These are phyloP conservation scores for Saturnia pavonia DNA, from an alignment of 2,888 invertebrate genomes.

Conservation along the genomic window DNA sequence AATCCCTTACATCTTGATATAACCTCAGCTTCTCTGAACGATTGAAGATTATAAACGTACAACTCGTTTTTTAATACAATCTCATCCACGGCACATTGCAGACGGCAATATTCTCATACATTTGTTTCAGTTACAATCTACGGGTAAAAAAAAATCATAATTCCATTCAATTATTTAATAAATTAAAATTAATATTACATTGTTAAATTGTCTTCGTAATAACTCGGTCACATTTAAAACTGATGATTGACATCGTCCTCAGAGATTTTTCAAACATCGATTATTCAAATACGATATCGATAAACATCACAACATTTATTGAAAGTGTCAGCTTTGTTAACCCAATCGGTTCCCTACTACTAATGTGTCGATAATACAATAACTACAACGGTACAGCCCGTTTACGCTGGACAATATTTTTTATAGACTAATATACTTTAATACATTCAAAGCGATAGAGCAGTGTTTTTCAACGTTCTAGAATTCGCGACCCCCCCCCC, in stretches of 20 bases:
- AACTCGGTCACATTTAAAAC: not conserved
- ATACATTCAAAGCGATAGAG: too few species aligned
- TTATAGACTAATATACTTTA: too few species aligned
- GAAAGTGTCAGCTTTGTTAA: not conserved
- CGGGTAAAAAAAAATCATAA: not conserved
- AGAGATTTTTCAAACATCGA: constrained; percentile 23
- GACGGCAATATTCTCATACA: not conserved
- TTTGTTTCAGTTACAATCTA: not conserved
- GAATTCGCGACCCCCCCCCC: too few species aligned
- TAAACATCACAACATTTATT: not conserved
- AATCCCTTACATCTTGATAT: not conserved
- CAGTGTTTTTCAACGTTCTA: too few species aligned
- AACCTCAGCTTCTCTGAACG: not conserved
- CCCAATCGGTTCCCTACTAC: constrained; percentile 37
- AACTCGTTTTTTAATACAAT: not conserved
- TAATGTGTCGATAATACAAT: not conserved
- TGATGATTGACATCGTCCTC: not conserved
- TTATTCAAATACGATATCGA: constrained; percentile 21
- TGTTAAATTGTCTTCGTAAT: not conserved
- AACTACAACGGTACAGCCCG: too few species aligned
- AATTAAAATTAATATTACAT: not conserved
- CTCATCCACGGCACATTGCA: not conserved
- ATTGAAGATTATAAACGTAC: too few species aligned
- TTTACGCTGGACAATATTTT: too few species aligned
- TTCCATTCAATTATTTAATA: not conserved